Conservation (phyloP, 2,888 invertebrate species). For the Anagyrus pseudococci region DNA sequence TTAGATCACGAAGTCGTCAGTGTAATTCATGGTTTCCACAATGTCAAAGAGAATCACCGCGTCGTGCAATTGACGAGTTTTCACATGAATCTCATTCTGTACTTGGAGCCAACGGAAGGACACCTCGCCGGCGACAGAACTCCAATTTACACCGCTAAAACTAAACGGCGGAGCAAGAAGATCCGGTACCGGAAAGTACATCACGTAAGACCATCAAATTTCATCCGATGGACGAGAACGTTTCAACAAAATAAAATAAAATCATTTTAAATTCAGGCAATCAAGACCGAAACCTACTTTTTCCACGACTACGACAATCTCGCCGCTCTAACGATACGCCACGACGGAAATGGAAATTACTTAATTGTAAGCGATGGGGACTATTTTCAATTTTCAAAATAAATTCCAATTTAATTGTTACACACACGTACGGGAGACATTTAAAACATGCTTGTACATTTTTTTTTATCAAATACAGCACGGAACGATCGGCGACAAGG, state of each 20-base stretch:
- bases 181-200: conserved; percentile 1
- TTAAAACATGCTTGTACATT: conserved; percentile 1
- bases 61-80: conserved; percentile 16
- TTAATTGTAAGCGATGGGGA: neutral
- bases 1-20: conserved; percentile 21
- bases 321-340: conserved; percentile 8
- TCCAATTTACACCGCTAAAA: conserved; percentile 12
- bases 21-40: neutral
- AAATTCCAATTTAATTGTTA: too few relatives aligned
- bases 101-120: conserved; percentile 25
- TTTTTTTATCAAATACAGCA: conserved; percentile 6
- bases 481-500: conserved; percentile 16
- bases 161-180: neutral
- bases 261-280: too few relatives aligned
- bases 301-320: conserved; percentile 14
- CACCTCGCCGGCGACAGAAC: conserved; percentile 22
- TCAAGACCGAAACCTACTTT: conserved; percentile 1
- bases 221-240: neutral
- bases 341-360: neutral
- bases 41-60: neutral
- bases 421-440: too few relatives aligned
- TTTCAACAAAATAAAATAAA: too few relatives aligned
- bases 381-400: too few relatives aligned
- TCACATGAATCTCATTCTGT: conserved; percentile 10
- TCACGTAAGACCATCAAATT: conserved; percentile 4